Evolutionary conservation across 2,113 vertebrate species (phyloP).

Genomic region (Aramus guarauna): DNA sequence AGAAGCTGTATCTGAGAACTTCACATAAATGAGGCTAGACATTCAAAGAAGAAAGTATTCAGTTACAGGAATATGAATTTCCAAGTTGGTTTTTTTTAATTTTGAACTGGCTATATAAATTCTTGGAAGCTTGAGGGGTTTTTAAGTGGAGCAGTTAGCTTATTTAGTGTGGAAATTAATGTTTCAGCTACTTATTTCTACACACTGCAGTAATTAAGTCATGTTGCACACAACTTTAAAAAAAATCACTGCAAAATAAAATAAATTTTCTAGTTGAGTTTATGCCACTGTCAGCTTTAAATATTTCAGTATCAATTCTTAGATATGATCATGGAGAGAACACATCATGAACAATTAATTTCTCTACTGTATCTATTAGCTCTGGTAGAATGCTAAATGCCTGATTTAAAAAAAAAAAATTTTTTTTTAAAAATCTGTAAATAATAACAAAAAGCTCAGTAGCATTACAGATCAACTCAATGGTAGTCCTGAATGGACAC

Average conservation of each 20-base stretch:
- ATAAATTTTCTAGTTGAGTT: background rate
- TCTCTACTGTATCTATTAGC: background rate
- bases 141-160: background rate
- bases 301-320: background rate
- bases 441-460: background rate
- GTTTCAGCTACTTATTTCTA: background rate
- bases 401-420: background rate
- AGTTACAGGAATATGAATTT: background rate
- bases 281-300: background rate
- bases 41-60: background rate
- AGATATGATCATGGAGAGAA: background rate
- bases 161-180: background rate
- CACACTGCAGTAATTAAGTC: background rate
- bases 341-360: background rate
- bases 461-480: background rate
- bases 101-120: background rate
- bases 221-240: background rate
- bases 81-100: background rate
- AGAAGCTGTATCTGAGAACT: background rate
- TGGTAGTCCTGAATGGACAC: too few relatives aligned
- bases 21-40: background rate
- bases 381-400: background rate
- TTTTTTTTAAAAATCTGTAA: background rate
- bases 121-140: background rate
- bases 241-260: background rate